A percentile compares a stretch with the other conserved stretches of the same genome.
These are phyloP conservation scores for Mesocricetus auratus DNA, from an alignment of 2,113 vertebrate genomes.

Conservation along the genomic window DNA sequence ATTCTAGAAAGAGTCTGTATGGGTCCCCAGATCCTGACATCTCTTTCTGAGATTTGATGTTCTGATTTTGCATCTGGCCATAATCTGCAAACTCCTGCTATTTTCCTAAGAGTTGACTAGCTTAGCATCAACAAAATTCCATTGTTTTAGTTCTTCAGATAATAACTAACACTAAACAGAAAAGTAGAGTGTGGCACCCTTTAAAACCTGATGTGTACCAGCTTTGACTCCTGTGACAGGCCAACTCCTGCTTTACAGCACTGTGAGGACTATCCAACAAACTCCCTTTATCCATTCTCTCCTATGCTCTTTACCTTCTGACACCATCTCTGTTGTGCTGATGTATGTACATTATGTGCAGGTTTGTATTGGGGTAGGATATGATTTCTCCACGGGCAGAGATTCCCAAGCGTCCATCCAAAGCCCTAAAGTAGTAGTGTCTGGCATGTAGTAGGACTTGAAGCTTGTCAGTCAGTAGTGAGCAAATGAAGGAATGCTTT, in stretches of 20 bases:
- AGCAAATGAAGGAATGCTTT: background rate
- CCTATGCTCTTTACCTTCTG: background rate
- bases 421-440: background rate
- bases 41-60: background rate
- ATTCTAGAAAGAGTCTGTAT: slow-evolving; percentile 24
- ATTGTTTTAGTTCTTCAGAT: background rate
- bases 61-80: slow-evolving; percentile 17
- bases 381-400: background rate
- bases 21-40: slow-evolving; percentile 4
- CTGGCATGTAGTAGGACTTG: background rate
- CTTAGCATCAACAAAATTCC: slow-evolving; percentile 29
- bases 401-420: background rate
- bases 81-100: background rate
- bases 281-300: background rate
- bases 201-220: background rate
- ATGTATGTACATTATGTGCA: no score
- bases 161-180: background rate
- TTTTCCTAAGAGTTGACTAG: slow-evolving; percentile 11
- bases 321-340: background rate
- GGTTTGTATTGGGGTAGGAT: background rate
- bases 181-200: background rate
- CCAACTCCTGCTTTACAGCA: background rate
- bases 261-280: no score
- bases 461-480: background rate
- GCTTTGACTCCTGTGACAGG: background rate